These are phyloP conservation scores for Anabas testudineus DNA, from an alignment of 2,797 vertebrate genomes.

Conservation along the genomic window DNA sequence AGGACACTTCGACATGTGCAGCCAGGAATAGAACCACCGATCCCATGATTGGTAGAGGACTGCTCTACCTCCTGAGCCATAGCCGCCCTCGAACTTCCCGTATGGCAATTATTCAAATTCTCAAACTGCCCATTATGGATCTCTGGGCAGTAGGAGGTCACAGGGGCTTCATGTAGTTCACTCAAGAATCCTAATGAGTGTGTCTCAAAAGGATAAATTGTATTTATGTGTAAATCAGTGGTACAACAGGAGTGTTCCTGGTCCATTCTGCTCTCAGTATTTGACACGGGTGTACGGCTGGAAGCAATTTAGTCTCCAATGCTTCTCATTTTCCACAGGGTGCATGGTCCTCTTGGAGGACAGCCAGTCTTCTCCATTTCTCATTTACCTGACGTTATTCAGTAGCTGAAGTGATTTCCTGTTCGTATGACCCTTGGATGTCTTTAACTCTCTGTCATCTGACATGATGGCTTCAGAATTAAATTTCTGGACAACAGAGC, in stretches of 20 bases:
- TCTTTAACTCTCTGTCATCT: slow-evolving; percentile 70
- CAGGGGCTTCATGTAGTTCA: slow-evolving; percentile 30
- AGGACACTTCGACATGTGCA: no score
- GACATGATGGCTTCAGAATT: slow-evolving; percentile 74
- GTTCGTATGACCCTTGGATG: slow-evolving; percentile 69
- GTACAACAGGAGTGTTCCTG: slow-evolving; percentile 20
- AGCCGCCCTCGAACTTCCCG: no score
- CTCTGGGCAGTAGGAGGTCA: slow-evolving; percentile 37
- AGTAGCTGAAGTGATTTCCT: slow-evolving; percentile 70
- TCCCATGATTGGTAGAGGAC: no score
- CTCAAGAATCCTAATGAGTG: slow-evolving; percentile 50
- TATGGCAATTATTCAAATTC: slow-evolving; percentile 31
- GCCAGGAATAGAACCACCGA: no score
- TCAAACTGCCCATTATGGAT: slow-evolving; percentile 39
- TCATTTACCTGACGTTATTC: slow-evolving; percentile 75
- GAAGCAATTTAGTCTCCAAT: slow-evolving; percentile 76
- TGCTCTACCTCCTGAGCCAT: no score
- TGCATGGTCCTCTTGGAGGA: slow-evolving; percentile 37
- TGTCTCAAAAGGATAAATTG: slow-evolving; percentile 33
- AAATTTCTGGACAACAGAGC: slow-evolving; percentile 71
- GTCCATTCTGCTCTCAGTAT: slow-evolving; percentile 38
- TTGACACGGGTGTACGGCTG: slow-evolving; percentile 62
- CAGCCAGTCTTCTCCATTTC: slow-evolving; percentile 54
- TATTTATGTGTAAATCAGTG: slow-evolving; percentile 46
- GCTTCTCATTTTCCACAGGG: slow-evolving; percentile 67